These are phyloP conservation scores for Syrista parreyssii DNA, from an alignment of 2,888 invertebrate species.

Conservation along the genomic window DNA sequence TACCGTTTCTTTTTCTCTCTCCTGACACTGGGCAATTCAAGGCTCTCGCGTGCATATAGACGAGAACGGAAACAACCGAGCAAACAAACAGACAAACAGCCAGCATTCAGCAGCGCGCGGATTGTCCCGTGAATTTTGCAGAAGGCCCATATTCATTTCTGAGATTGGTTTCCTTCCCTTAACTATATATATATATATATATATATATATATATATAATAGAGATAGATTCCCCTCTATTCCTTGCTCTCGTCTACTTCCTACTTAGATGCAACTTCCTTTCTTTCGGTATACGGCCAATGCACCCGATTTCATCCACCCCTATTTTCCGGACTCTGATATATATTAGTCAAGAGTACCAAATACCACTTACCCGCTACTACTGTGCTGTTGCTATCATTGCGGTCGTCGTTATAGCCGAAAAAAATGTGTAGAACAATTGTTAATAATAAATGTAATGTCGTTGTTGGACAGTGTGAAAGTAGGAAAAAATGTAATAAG, in stretches of 20 bases:
- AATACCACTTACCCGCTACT: too few species aligned
- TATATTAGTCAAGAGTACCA: too few species aligned
- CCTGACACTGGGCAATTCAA: conserved; percentile 17
- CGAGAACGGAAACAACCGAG: conserved; percentile 54
- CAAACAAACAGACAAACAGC: conserved; percentile 58
- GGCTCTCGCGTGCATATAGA: conserved; percentile 54
- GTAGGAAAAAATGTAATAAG: too few species aligned
- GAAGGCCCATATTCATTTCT: conserved; percentile 42
- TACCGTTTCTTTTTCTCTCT: conserved; percentile 4
- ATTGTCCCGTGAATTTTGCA: conserved; percentile 54
- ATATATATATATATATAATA: too few species aligned
- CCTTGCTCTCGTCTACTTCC: too few species aligned
- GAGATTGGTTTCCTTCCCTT: conserved; percentile 45
- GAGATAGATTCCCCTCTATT: too few species aligned
- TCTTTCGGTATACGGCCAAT: background rate
- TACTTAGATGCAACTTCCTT: background rate
- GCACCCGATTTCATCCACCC: background rate
- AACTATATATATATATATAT: background rate
- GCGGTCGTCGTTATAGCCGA: too few species aligned
- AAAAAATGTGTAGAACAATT: too few species aligned
- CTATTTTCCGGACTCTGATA: background rate
- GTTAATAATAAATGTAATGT: too few species aligned
- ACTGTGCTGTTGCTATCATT: too few species aligned
- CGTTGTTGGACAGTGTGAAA: too few species aligned
- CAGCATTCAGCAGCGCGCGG: conserved; percentile 43